phyloP scores from a whole-genome alignment of 2,797 vertebrate genomes.

The Coilia nasus region DNA sequence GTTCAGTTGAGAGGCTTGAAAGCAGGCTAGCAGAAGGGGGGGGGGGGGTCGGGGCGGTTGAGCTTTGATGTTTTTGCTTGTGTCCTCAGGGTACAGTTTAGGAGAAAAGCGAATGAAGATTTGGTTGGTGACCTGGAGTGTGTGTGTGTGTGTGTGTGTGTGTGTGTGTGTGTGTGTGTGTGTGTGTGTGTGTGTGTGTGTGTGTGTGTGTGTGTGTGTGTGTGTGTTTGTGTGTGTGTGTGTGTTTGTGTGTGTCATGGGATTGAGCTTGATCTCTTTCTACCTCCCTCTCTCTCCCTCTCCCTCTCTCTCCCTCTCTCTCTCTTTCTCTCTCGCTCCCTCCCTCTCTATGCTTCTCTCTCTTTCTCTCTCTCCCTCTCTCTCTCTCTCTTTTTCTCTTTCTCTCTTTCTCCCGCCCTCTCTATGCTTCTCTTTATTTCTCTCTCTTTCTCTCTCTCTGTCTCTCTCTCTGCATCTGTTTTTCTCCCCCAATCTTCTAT shows the following conservation, averaged over 20 bases:
- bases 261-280: neutral
- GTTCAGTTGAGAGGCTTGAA: neutral
- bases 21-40: neutral
- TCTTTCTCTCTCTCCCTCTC: neutral
- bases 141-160: conserved; percentile 1
- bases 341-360: neutral
- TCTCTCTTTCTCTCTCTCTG: too few species aligned
- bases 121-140: conserved; percentile 11
- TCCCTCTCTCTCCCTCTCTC: neutral
- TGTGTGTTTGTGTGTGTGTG: neutral
- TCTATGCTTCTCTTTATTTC: too few species aligned
- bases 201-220: conserved; percentile 17
- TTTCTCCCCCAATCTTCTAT: neutral
- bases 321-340: neutral
- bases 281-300: neutral
- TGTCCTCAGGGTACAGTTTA: conserved; percentile 14
- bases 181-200: conserved; percentile 10
- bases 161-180: conserved; percentile 17
- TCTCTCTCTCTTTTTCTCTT: neutral
- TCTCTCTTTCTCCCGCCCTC: too few species aligned
- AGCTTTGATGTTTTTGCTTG: conserved; percentile 9
- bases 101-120: conserved; percentile 11
- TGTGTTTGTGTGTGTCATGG: neutral
- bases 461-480: neutral
- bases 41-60: neutral